Evolutionary conservation across 1,140 invertebrate species (phyloP).

Genomic region (Drosophila orena): DNA sequence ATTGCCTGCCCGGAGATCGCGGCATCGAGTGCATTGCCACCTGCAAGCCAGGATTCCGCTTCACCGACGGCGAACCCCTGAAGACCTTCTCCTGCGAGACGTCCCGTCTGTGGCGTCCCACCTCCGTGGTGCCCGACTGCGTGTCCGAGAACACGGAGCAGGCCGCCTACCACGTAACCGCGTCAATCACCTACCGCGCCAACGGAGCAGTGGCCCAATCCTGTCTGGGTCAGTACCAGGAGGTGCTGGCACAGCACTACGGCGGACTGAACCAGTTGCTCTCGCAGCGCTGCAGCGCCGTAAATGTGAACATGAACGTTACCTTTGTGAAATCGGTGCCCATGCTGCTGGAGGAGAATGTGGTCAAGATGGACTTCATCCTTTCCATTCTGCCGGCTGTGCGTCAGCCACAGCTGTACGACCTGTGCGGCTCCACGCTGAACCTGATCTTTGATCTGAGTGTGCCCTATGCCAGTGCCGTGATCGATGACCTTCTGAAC

Average conservation of each 20-base stretch:
- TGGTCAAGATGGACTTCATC: conserved; percentile 94
- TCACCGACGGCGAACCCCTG: conserved; percentile 94
- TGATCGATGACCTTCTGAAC: conserved; percentile 95
- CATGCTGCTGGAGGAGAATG: conserved; percentile 92
- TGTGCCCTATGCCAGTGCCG: conserved; percentile 95
- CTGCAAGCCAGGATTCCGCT: conserved; percentile 95
- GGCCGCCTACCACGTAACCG: conserved; percentile 96
- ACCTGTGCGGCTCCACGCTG: conserved; percentile 96
- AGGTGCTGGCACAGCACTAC: conserved; percentile 93
- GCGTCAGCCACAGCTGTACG: conserved; percentile 95
- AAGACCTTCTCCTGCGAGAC: conserved; percentile 94
- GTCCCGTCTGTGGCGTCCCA: conserved; percentile 92
- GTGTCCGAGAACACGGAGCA: conserved; percentile 97
- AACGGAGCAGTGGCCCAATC: conserved; percentile 93
- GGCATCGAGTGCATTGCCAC: conserved; percentile 95
- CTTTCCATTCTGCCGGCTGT: conserved; percentile 94
- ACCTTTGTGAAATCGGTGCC: conserved; percentile 93
- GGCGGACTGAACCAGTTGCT: conserved; percentile 91
- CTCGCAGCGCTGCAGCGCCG: conserved; percentile 95
- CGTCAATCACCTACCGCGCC: conserved; percentile 94
- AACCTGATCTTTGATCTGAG: conserved; percentile 97
- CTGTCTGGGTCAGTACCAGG: conserved; percentile 94
- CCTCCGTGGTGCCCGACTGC: conserved; percentile 95
- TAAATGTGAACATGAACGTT: conserved; percentile 97
- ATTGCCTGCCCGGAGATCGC: conserved; percentile 91